These are phyloP conservation scores for Sympetrum striolatum DNA, from an alignment of 2,888 invertebrate species.

Conservation along the genomic window DNA sequence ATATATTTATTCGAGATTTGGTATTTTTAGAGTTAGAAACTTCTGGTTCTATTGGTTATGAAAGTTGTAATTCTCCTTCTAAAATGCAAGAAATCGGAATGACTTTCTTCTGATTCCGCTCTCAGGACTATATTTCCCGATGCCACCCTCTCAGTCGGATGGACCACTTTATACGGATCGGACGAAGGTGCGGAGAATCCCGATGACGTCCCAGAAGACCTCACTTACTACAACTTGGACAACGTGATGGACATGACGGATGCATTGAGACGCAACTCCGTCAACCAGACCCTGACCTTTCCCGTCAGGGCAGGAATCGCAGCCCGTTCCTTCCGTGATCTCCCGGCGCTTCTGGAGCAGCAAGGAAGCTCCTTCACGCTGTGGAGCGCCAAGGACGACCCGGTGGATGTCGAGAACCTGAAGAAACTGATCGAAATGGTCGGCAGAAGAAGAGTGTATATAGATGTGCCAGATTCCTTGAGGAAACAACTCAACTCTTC, in stretches of 20 bases:
- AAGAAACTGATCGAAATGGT: conserved; percentile 70
- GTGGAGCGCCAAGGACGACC: conserved; percentile 76
- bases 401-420: conserved; percentile 71
- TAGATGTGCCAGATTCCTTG: conserved; percentile 77
- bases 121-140: conserved; percentile 61
- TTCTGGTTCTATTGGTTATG: no score
- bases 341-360: conserved; percentile 67
- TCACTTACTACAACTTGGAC: conserved; percentile 53
- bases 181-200: conserved; percentile 38
- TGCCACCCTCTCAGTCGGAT: conserved; percentile 79
- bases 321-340: conserved; percentile 68
- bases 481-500: neutral
- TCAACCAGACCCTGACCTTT: conserved; percentile 78
- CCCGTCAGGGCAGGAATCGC: conserved; percentile 77
- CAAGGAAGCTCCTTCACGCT: conserved; percentile 74
- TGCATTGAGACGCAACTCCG: conserved; percentile 56
- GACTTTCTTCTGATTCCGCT: no score
- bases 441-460: conserved; percentile 72
- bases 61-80: no score
- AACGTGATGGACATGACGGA: conserved; percentile 74
- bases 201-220: neutral
- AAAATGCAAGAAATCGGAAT: no score
- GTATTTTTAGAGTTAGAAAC: no score
- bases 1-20: no score
- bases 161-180: conserved; percentile 74